These are phyloP conservation scores for Acronicta leporina DNA, from an alignment of 2,888 invertebrate species.

Conservation along the genomic window DNA sequence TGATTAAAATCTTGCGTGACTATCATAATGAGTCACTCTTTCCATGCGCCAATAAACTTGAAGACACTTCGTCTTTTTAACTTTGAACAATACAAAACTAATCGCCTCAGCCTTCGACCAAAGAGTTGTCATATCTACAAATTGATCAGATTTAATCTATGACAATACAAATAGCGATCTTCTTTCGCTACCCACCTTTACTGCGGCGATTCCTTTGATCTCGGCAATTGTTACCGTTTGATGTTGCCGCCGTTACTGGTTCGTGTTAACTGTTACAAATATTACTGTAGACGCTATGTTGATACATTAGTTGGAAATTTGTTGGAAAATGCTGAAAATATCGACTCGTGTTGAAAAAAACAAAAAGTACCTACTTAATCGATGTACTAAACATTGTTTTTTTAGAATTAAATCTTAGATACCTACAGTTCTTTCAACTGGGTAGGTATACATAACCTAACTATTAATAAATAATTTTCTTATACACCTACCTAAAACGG, in stretches of 20 bases:
- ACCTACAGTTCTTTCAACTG: neutral
- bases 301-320: constrained; percentile 45
- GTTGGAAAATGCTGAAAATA: constrained; percentile 46
- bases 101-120: constrained; percentile 30
- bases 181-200: constrained; percentile 60
- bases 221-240: constrained; percentile 62
- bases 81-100: constrained; percentile 39
- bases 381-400: neutral
- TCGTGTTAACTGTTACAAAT: constrained; percentile 73
- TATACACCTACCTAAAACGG: no score
- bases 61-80: constrained; percentile 36
- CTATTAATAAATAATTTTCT: no score
- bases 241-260: constrained; percentile 66
- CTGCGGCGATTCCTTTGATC: constrained; percentile 73
- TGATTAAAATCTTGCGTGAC: neutral
- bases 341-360: constrained; percentile 8
- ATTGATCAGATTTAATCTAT: constrained; percentile 46
- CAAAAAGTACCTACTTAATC: constrained; percentile 1
- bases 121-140: constrained; percentile 46
- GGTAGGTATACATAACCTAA: no score
- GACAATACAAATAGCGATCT: constrained; percentile 50
- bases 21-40: constrained; percentile 10
- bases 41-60: constrained; percentile 20
- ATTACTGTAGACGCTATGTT: constrained; percentile 70
- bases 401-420: neutral